Evolutionary conservation across 2,113 vertebrate species (phyloP).

Genomic region (Pachycephala philippinensis): DNA sequence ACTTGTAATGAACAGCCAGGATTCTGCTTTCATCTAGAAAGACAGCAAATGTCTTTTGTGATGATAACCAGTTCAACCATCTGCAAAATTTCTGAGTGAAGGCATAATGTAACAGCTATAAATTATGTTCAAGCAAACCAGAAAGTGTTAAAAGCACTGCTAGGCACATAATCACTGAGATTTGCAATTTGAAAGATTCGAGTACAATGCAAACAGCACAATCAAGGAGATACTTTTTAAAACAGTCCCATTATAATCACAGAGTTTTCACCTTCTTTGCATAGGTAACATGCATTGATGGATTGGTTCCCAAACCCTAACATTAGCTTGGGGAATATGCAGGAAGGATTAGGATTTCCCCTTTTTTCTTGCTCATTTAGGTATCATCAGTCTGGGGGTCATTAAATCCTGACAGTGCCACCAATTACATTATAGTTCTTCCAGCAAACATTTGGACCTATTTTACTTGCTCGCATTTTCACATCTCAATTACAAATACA

Average conservation of each 20-base stretch:
- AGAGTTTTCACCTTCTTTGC: slow-evolving; percentile 39
- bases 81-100: slow-evolving; percentile 34
- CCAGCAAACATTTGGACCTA: neutral
- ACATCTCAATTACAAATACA: neutral
- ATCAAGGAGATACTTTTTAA: slow-evolving; percentile 51
- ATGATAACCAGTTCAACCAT: neutral
- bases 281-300: slow-evolving; percentile 5
- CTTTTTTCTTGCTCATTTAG: neutral
- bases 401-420: neutral
- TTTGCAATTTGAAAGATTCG: slow-evolving; percentile 55
- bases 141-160: slow-evolving; percentile 33
- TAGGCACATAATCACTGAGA: slow-evolving; percentile 49
- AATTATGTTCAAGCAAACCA: slow-evolving; percentile 49
- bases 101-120: slow-evolving; percentile 11
- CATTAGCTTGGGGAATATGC: neutral
- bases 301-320: neutral
- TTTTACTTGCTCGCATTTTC: neutral
- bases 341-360: neutral
- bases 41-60: slow-evolving; percentile 19
- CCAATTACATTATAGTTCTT: neutral
- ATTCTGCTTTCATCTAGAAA: slow-evolving; percentile 3
- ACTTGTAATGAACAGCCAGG: neutral
- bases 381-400: neutral
- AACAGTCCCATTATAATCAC: slow-evolving; percentile 63
- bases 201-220: slow-evolving; percentile 42